These are phyloP conservation scores for Gymnorhina tibicen DNA, from an alignment of 2,113 vertebrate genomes.

Conservation along the genomic window DNA sequence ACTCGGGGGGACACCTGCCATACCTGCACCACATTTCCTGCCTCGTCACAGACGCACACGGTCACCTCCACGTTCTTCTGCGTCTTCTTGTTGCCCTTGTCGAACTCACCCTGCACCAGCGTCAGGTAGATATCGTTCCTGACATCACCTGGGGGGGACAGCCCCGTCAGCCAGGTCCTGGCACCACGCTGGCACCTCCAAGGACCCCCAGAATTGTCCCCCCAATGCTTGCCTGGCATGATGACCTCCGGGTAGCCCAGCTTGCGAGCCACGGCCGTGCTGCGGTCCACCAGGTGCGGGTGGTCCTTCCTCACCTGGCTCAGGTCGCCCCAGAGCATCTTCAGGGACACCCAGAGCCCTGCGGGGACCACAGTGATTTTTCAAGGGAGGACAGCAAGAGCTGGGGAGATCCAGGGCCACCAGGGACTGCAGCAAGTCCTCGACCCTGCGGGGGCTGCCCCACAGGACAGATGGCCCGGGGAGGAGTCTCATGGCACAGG, in stretches of 20 bases:
- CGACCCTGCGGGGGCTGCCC: rapidly evolving
- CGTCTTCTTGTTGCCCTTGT: slow-evolving; percentile 65
- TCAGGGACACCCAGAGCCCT: slow-evolving; percentile 85
- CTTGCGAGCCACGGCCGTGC: slow-evolving; percentile 80
- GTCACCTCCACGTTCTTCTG: slow-evolving; percentile 68
- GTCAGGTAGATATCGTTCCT: slow-evolving; percentile 70
- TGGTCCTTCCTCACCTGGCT: slow-evolving; percentile 79
- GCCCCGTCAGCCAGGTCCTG: rapidly evolving
- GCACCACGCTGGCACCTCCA: rapidly evolving
- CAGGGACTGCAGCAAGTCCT: neutral
- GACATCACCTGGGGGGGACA: slow-evolving; percentile 31
- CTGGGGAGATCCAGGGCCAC: neutral
- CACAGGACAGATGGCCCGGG: rapidly evolving
- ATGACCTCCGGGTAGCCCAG: slow-evolving; percentile 87
- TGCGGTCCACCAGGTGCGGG: slow-evolving; percentile 78
- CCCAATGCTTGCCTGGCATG: slow-evolving; percentile 77
- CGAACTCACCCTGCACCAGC: slow-evolving; percentile 52
- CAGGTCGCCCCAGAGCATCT: slow-evolving; percentile 81
- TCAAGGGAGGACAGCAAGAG: neutral
- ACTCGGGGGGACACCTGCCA: neutral
- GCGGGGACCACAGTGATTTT: rapidly evolving
- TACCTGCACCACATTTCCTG: slow-evolving; percentile 37
- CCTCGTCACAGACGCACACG: slow-evolving; percentile 47
- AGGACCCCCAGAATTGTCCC: neutral
- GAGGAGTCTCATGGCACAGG: neutral